These are phyloP conservation scores for Mycteria americana DNA, from an alignment of 2,797 vertebrate genomes.

Conservation along the genomic window DNA sequence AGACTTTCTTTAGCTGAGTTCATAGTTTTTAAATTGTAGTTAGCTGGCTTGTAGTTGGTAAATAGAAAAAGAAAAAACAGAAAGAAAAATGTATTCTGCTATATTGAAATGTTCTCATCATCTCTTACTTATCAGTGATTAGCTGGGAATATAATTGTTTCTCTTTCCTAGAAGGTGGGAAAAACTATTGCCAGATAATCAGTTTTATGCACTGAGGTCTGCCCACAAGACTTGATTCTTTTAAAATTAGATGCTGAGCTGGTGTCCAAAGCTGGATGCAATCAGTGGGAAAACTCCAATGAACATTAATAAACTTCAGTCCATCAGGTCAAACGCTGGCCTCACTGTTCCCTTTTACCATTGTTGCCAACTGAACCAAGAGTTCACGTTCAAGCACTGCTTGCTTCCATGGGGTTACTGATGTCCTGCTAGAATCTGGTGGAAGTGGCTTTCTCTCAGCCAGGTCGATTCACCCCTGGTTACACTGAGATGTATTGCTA, in stretches of 20 bases:
- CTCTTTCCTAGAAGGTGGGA: not conserved
- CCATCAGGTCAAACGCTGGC: not conserved
- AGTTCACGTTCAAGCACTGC: not conserved
- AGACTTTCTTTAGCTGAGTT: not conserved
- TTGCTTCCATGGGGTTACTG: not conserved
- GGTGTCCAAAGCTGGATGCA: not conserved
- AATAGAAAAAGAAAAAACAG: not conserved
- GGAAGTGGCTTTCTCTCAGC: not conserved
- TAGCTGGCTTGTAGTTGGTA: not conserved
- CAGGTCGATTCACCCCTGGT: accelerated
- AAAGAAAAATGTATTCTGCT: not conserved
- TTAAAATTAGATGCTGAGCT: not conserved
- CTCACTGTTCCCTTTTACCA: not conserved
- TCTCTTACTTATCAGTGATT: not conserved
- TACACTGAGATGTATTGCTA: not conserved
- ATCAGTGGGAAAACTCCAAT: not conserved
- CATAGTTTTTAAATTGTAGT: not conserved
- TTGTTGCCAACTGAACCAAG: not conserved
- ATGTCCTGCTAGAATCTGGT: not conserved
- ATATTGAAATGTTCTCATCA: not conserved
- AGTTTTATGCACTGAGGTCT: not conserved
- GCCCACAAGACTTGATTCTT: not conserved
- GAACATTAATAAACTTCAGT: not conserved
- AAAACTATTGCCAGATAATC: not conserved
- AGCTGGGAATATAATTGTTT: not conserved